These are phyloP conservation scores for Brachycybe producta DNA, from an alignment of 2,888 invertebrate genomes.

Conservation along the genomic window DNA sequence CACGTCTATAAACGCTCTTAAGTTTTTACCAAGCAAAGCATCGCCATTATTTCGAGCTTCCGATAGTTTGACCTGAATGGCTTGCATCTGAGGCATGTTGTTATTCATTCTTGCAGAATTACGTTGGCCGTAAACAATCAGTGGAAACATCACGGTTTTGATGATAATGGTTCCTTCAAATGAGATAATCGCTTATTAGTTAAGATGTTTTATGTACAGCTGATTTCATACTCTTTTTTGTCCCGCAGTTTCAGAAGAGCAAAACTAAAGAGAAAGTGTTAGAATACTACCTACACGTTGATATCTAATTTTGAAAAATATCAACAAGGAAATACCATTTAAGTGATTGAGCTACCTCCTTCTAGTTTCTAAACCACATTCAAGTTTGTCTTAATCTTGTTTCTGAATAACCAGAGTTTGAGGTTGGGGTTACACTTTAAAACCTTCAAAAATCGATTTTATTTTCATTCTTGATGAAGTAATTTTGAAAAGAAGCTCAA, in stretches of 20 bases:
- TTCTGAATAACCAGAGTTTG: not conserved
- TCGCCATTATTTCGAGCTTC: slow-evolving; percentile 77
- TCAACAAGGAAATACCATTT: no score
- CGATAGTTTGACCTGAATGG: slow-evolving; percentile 67
- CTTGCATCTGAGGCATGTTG: slow-evolving; percentile 69
- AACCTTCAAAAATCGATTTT: no score
- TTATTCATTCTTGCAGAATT: slow-evolving; percentile 70
- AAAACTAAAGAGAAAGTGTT: not conserved
- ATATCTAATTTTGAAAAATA: no score
- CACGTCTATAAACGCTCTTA: not conserved
- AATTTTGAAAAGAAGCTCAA: no score
- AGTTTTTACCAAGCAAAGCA: slow-evolving; percentile 52
- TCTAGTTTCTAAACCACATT: no score
- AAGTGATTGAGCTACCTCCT: no score
- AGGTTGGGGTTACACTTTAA: no score
- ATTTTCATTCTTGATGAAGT: no score
- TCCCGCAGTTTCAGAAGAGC: not conserved
- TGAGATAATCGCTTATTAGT: not conserved
- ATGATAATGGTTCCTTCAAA: slow-evolving; percentile 58
- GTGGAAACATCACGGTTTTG: slow-evolving; percentile 63
- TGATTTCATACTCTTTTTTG: no score
- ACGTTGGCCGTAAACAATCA: slow-evolving; percentile 68
- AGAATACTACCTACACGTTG: no score
- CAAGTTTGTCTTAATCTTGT: no score
- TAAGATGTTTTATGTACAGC: no score